Percentiles rank a stretch among this genome's conserved stretches.
Evolutionary conservation across 2,888 invertebrate species (phyloP).

Genomic region (Nemurella pictetii): DNA sequence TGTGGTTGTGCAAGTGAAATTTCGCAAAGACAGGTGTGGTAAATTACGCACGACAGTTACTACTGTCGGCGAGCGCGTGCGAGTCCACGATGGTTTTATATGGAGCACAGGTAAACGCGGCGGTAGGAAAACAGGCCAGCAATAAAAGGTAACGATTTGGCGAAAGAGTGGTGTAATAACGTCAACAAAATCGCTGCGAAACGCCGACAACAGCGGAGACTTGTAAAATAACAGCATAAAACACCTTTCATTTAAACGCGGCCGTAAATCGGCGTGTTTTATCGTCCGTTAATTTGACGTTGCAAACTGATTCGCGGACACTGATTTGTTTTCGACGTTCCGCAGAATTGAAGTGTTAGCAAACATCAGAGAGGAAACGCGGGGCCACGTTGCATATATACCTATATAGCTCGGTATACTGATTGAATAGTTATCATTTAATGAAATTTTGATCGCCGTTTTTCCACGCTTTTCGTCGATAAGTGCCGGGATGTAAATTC

Average conservation of each 20-base stretch:
- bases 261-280: not conserved
- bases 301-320: not conserved
- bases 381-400: not conserved
- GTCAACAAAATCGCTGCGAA: not conserved
- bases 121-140: not conserved
- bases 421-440: not conserved
- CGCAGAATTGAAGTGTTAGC: not conserved
- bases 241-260: not conserved
- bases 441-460: not conserved
- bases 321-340: not conserved
- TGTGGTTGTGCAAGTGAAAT: not conserved
- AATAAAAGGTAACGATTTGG: not conserved
- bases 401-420: not conserved
- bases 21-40: not conserved
- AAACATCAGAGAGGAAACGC: no score
- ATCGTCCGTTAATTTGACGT: not conserved
- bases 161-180: not conserved
- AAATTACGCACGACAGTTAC: not conserved
- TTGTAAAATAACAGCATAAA: not conserved
- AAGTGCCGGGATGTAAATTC: not conserved
- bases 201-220: not conserved
- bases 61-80: not conserved
- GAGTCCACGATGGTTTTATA: not conserved
- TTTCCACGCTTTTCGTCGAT: not conserved
- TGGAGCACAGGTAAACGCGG: not conserved